phyloP scores from a whole-genome alignment of 2,888 invertebrate genomes.

The Lissocephala sabroskyi region DNA sequence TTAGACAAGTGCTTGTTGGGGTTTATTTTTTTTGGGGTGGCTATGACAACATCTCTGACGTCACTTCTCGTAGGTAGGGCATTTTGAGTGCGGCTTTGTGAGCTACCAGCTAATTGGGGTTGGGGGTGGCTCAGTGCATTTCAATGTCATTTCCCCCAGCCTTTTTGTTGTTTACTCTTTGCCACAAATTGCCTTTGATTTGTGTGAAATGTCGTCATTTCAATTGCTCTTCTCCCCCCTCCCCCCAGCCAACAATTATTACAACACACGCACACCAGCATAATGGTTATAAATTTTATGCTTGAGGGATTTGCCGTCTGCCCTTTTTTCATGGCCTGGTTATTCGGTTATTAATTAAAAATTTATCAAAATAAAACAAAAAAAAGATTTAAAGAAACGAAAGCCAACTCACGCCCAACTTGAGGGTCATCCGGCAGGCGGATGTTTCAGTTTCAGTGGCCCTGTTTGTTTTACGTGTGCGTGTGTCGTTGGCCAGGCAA shows the following conservation, averaged over 20 bases:
- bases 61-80: neutral
- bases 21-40: constrained; percentile 3
- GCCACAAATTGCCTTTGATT: constrained; percentile 62
- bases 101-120: too few relatives aligned
- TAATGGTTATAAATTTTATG: constrained; percentile 35
- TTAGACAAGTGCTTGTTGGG: constrained; percentile 26
- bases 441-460: too few relatives aligned
- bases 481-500: too few relatives aligned
- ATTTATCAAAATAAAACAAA: constrained; percentile 31
- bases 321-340: constrained; percentile 31
- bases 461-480: too few relatives aligned
- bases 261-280: constrained; percentile 29
- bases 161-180: constrained; percentile 22
- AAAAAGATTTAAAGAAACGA: neutral
- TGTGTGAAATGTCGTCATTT: constrained; percentile 16
- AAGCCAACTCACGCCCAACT: neutral
- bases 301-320: constrained; percentile 39
- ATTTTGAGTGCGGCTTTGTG: too few relatives aligned
- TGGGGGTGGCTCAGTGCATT: constrained; percentile 2
- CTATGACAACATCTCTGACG: neutral
- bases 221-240: constrained; percentile 1
- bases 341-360: constrained; percentile 52
- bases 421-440: too few relatives aligned
- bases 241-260: constrained; percentile 13
- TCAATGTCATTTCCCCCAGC: constrained; percentile 46